Conservation (phyloP, 2,113 vertebrate species). For the Nothocercus nigrocapillus region DNA sequence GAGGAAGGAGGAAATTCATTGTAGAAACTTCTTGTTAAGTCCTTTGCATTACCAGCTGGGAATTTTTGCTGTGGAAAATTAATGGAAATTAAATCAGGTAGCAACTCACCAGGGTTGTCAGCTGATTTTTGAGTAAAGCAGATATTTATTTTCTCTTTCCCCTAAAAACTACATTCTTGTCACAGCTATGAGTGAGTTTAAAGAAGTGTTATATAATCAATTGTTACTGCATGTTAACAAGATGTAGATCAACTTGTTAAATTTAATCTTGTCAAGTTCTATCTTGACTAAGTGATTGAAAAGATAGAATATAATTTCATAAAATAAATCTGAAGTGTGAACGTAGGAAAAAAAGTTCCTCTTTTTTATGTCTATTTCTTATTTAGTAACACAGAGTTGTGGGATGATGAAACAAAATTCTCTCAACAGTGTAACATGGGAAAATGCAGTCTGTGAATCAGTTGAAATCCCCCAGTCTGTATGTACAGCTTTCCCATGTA, state of each 20-base stretch:
- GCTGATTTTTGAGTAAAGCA: conserved; percentile 27
- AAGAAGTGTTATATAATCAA: background rate
- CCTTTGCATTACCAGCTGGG: conserved; percentile 12
- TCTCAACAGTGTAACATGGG: background rate
- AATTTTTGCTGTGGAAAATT: conserved; percentile 27
- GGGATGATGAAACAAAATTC: background rate
- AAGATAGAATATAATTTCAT: background rate
- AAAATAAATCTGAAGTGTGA: background rate
- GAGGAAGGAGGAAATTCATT: conserved; percentile 2
- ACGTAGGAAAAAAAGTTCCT: fast-evolving
- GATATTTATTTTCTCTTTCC: conserved; percentile 51
- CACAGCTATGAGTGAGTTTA: background rate
- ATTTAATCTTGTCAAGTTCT: background rate
- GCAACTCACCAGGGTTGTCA: background rate
- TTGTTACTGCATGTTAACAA: background rate
- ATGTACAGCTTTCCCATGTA: background rate
- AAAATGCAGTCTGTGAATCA: background rate
- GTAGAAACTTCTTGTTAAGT: background rate
- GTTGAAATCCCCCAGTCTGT: background rate
- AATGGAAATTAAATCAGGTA: conserved; percentile 37
- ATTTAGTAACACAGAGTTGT: background rate
- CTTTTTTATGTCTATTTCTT: background rate
- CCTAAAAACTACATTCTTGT: background rate
- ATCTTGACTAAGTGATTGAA: background rate
- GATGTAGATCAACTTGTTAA: background rate